These are phyloP conservation scores for Morpho achilles DNA, from an alignment of 2,888 invertebrate species.

Conservation along the genomic window DNA sequence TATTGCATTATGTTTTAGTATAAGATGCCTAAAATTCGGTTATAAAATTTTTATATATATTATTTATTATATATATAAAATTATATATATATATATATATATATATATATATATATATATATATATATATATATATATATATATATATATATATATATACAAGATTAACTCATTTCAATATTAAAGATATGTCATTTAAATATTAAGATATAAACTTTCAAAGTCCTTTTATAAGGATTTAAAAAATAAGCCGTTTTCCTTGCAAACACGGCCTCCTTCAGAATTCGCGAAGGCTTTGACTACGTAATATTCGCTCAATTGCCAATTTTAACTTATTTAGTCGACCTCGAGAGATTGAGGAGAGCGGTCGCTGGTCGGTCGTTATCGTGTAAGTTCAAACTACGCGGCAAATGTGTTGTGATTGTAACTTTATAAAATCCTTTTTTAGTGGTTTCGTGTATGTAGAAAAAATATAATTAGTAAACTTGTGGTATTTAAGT, in stretches of 20 bases:
- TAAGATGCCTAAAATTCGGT: too few species aligned
- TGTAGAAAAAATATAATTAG: neutral
- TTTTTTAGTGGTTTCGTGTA: slow-evolving; percentile 15
- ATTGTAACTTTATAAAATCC: slow-evolving; percentile 20
- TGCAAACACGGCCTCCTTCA: slow-evolving; percentile 61
- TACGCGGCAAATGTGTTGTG: slow-evolving; percentile 48
- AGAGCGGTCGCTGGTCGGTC: slow-evolving; percentile 42
- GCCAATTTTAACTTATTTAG: slow-evolving; percentile 56
- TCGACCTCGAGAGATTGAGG: slow-evolving; percentile 65
- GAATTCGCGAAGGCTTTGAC: slow-evolving; percentile 50
- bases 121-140: too few species aligned
- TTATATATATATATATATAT: too few species aligned
- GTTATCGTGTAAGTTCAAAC: slow-evolving; percentile 54
- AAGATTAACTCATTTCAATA: too few species aligned
- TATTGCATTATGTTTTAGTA: too few species aligned
- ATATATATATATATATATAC: too few species aligned
- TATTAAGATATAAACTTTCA: too few species aligned
- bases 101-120: too few species aligned
- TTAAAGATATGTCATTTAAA: too few species aligned
- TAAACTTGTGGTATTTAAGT: slow-evolving; percentile 11
- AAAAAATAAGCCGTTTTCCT: slow-evolving; percentile 62
- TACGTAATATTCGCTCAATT: slow-evolving; percentile 55
- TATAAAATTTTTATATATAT: too few species aligned
- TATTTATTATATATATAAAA: too few species aligned
- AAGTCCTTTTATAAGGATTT: slow-evolving; percentile 17